phyloP scores from a whole-genome alignment of 2,797 vertebrate species.

The Glossophaga mutica region DNA sequence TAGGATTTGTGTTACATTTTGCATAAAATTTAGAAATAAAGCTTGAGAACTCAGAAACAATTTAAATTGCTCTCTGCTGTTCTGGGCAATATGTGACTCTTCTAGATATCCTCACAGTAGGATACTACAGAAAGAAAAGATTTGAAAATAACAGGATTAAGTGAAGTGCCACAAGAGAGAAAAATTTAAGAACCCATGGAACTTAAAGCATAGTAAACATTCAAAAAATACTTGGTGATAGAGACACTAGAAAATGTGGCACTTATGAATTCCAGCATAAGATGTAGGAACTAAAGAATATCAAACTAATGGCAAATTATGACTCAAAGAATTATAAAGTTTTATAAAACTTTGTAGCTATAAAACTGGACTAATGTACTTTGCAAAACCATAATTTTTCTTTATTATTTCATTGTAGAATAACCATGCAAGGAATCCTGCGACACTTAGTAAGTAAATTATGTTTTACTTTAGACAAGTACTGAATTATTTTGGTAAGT shows the following conservation, averaged over 20 bases:
- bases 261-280: background rate
- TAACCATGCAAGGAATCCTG: background rate
- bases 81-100: background rate
- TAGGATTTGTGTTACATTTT: background rate
- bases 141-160: background rate
- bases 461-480: background rate
- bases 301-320: background rate
- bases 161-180: background rate
- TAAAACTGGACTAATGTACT: background rate
- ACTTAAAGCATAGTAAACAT: background rate
- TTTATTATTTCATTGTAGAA: background rate
- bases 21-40: background rate
- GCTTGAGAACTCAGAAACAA: background rate
- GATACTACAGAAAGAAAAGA: background rate
- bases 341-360: background rate
- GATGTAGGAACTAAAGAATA: background rate
- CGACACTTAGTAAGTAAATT: background rate
- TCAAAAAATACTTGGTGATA: background rate
- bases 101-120: background rate
- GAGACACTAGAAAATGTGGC: background rate
- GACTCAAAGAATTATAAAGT: background rate
- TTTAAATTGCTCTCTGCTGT: background rate
- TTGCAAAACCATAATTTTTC: background rate
- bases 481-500: background rate
- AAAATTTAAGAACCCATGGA: background rate